Evolutionary conservation across 2,797 vertebrate genomes (phyloP).

Genomic region (Masticophis lateralis): DNA sequence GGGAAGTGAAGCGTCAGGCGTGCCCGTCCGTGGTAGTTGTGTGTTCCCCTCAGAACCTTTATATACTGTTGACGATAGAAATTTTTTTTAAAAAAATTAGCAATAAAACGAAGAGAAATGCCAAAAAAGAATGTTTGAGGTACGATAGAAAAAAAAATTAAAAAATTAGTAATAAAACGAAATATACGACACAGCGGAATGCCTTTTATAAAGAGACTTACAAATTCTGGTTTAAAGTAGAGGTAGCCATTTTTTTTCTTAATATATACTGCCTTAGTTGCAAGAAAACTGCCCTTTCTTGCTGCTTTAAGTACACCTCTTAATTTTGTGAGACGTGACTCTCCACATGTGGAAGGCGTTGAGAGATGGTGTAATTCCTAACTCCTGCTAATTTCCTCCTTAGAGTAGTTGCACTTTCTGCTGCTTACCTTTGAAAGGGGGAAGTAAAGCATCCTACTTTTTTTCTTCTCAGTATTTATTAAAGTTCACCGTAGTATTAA

Average conservation of each 20-base stretch:
- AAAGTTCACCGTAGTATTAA: not conserved
- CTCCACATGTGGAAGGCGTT: not conserved
- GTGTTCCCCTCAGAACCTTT: not conserved
- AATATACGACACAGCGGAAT: not conserved
- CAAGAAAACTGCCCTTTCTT: not conserved
- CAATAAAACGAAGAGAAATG: not conserved
- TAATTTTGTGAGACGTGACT: not conserved
- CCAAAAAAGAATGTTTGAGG: no score
- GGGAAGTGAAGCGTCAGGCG: not conserved
- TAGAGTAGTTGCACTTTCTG: not conserved
- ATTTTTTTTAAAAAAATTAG: not conserved
- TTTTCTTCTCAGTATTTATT: accelerated
- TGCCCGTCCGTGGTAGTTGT: not conserved
- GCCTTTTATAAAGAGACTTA: not conserved
- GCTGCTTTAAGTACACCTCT: not conserved
- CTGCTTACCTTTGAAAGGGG: not conserved
- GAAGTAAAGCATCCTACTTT: not conserved
- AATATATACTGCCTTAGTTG: not conserved
- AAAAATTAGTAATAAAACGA: not conserved
- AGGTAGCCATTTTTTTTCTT: no score
- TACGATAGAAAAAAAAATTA: not conserved
- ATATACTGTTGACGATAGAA: not conserved
- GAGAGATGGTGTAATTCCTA: not conserved
- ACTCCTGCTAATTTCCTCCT: not conserved
- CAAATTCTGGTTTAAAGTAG: not conserved